Percentiles rank a stretch among this genome's conserved stretches.
phyloP scores from a whole-genome alignment of 2,888 invertebrate genomes.

The Melolontha melolontha region DNA sequence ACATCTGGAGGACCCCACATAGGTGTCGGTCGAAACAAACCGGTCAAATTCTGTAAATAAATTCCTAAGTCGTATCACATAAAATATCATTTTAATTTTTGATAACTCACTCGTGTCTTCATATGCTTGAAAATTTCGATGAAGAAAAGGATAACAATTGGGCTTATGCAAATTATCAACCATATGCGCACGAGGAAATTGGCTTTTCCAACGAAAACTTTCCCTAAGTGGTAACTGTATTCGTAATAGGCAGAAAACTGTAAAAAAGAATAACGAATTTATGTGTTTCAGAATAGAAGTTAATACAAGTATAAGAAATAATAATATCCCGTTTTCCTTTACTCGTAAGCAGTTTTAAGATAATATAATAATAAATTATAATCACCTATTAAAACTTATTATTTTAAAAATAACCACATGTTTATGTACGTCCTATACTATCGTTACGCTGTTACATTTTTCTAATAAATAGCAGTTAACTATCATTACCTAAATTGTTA shows the following conservation, averaged over 20 bases:
- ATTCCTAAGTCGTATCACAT: slow-evolving; percentile 8
- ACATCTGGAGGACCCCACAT: slow-evolving; percentile 48
- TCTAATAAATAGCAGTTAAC: too few species aligned
- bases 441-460: too few species aligned
- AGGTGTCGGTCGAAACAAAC: slow-evolving; percentile 46
- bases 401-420: too few species aligned
- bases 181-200: not conserved
- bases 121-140: slow-evolving; percentile 41
- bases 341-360: too few species aligned
- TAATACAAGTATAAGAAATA: too few species aligned
- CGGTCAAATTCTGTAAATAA: slow-evolving; percentile 40
- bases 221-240: slow-evolving; percentile 10
- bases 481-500: too few species aligned
- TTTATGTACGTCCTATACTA: too few species aligned
- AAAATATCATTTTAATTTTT: not conserved
- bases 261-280: not conserved
- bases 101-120: slow-evolving; percentile 20
- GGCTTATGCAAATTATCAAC: slow-evolving; percentile 11
- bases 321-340: too few species aligned
- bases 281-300: too few species aligned
- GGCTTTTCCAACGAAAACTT: not conserved
- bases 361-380: too few species aligned
- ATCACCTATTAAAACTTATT: too few species aligned
- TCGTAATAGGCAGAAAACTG: slow-evolving; percentile 11
- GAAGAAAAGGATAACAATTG: slow-evolving; percentile 35